Evolutionary conservation across 2,888 invertebrate species (phyloP), one percentile per base, ranked within the genome.

Genomic region (Tortrix viridana): DNA sequence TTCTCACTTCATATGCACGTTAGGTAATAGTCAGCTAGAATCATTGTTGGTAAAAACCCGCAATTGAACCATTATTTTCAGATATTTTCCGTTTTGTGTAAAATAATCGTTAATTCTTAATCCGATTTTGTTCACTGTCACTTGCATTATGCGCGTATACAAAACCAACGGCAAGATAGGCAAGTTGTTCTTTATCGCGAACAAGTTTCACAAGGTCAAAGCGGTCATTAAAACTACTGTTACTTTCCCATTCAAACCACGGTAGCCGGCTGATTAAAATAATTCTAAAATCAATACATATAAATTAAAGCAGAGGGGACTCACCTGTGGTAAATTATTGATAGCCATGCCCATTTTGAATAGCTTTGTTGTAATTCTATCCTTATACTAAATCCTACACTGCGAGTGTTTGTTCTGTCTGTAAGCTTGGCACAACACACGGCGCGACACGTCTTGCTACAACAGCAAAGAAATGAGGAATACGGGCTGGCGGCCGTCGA

Each of bases 141-240:
- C 52, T 52, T 58, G 26, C 63, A 58, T 53, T 57, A 58, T 47
- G 57, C 52, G 58, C 58, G 41, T 47, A 57, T 63, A 57, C 53
- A 63, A 79, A 70, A 72, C 71, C 74, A 77, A 77, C 75, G 74
- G 70, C 73, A 73, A 72, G 71, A 74, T 74, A 75, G 75, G 78
- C 77, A 78, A 82, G 80, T 79, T 81, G 80, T 85, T 82, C 79
- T 85, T 83, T 88, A 91, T 87, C 85, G 87, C 85, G 81, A 84
- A 85, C 87, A 80, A 88, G 91, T 91, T 89, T 80, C 87, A 90
- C 92, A 92, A 92, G 91, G 92, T 91, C 91, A 90, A 91, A 90
- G 85, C 90, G 92, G 92, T 91, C 91, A 92, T 89, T 90, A 88
- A 87, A 85, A 89, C 88, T 82, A 72, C 84, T 79, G 84, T 88